Conservation (phyloP, 2,113 vertebrate genomes). For the Tyto alba region DNA sequence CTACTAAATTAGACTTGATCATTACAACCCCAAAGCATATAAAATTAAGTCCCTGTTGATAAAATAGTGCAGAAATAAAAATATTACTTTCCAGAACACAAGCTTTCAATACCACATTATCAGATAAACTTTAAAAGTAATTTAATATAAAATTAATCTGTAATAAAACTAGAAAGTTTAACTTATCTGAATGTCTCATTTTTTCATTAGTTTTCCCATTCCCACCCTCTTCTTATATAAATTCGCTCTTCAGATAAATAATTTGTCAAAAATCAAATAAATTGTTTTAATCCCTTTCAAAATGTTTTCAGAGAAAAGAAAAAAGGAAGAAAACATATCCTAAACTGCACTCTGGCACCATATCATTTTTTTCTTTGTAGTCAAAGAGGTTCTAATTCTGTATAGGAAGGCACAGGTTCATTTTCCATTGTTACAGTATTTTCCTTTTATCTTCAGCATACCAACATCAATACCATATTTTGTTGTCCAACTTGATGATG, state of each 20-base stretch:
- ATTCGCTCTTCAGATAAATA: background rate
- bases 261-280: background rate
- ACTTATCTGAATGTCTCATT: background rate
- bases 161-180: background rate
- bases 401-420: background rate
- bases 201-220: background rate
- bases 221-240: background rate
- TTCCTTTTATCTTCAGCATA: background rate
- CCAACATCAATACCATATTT: background rate
- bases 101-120: background rate
- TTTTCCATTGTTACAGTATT: background rate
- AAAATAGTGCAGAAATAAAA: background rate
- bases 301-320: background rate
- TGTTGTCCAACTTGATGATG: rapidly evolving
- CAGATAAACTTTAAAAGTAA: background rate
- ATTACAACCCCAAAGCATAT: background rate
- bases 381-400: background rate
- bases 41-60: background rate
- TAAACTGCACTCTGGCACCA: background rate
- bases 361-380: background rate
- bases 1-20: background rate
- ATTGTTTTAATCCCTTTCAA: background rate
- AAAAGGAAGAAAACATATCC: background rate
- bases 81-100: background rate
- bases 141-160: background rate